Conservation (phyloP, 2,888 invertebrate genomes). For the Rhagophthalmus giganteus region DNA sequence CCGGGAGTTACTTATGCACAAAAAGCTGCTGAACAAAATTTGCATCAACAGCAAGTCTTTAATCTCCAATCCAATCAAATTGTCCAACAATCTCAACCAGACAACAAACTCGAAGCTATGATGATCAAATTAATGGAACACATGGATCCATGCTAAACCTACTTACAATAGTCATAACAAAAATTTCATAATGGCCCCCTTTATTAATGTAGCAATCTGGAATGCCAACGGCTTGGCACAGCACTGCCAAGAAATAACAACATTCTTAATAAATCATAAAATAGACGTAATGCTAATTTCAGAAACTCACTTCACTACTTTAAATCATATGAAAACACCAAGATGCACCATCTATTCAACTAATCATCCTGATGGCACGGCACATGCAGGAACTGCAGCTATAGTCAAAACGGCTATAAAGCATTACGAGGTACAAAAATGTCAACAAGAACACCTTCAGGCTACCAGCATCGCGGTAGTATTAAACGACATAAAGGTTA, state of each 20-base stretch:
- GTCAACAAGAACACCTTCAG: no score
- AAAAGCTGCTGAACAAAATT: not conserved
- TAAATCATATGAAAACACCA: no score
- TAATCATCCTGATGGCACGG: not conserved
- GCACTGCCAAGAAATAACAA: not conserved
- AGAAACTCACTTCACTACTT: not conserved
- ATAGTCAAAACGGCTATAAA: no score
- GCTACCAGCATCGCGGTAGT: not conserved
- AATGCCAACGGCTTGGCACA: not conserved
- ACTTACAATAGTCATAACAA: not conserved
- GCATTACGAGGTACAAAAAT: no score
- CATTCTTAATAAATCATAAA: not conserved
- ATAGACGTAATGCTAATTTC: not conserved
- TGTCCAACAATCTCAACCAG: not conserved
- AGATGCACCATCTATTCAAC: not conserved
- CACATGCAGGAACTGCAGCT: no score
- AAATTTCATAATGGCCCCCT: not conserved
- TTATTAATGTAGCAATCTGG: not conserved
- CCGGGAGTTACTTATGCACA: not conserved
- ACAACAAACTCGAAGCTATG: not conserved
- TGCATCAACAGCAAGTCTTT: not conserved
- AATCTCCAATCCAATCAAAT: not conserved
- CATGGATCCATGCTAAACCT: no score
- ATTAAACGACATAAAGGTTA: not conserved
- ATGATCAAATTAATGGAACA: not conserved